phyloP scores from a whole-genome alignment of 2,888 invertebrate genomes.

The Hermodice carunculata region DNA sequence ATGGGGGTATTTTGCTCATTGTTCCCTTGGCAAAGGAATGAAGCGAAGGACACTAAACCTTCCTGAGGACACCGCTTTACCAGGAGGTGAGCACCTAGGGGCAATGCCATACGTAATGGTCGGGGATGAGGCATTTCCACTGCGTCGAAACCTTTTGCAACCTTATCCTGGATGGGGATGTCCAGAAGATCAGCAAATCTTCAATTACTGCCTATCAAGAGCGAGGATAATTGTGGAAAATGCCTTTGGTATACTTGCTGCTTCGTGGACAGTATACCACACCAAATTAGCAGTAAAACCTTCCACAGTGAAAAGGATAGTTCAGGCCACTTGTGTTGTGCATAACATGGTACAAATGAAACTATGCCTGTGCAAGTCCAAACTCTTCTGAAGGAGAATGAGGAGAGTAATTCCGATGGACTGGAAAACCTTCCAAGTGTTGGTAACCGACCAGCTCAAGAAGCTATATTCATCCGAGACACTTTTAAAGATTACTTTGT shows the following conservation, averaged over 20 bases:
- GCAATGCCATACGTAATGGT: conserved; percentile 3
- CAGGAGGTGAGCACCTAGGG: conserved; percentile 6
- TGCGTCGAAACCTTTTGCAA: neutral
- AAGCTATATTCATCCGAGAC: too few species aligned
- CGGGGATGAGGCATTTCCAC: conserved; percentile 20
- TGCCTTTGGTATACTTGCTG: conserved; percentile 21
- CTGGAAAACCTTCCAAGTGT: neutral
- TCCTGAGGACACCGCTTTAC: neutral
- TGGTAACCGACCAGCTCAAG: too few species aligned
- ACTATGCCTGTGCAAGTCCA: conserved; percentile 2
- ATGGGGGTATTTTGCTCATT: conserved; percentile 47
- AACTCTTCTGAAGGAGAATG: neutral
- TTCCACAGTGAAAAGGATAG: neutral
- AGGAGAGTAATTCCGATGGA: neutral
- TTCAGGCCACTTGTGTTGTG: conserved; percentile 3
- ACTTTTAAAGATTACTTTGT: too few species aligned
- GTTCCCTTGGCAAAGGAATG: neutral
- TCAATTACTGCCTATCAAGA: conserved; percentile 27
- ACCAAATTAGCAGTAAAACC: conserved; percentile 8
- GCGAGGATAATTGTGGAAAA: conserved; percentile 16
- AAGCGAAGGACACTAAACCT: neutral
- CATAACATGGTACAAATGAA: conserved; percentile 9
- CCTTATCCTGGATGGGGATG: conserved; percentile 6
- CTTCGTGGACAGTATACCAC: conserved; percentile 5
- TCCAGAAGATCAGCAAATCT: conserved; percentile 11